Evolutionary conservation across 2,797 vertebrate genomes (phyloP).

Genomic region (Bucorvus abyssinicus): DNA sequence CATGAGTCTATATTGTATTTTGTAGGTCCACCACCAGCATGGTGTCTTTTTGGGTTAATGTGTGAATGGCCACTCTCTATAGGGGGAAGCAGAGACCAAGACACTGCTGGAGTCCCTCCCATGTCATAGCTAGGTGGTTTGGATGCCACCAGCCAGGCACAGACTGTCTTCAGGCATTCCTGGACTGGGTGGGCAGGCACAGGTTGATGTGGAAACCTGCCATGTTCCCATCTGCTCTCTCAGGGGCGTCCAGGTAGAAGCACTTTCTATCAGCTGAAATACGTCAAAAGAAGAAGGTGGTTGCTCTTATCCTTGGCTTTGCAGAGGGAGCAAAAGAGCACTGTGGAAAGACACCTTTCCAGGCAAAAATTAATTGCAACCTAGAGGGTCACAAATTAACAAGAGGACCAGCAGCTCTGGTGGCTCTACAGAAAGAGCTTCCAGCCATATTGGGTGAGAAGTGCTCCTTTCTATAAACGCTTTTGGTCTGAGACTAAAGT

Average conservation of each 20-base stretch:
- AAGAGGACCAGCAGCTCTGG: background rate
- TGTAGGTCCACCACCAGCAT: accelerated
- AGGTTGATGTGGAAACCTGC: background rate
- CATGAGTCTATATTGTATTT: accelerated
- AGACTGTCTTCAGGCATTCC: background rate
- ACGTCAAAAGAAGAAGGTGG: background rate
- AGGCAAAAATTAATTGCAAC: background rate
- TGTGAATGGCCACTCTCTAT: background rate
- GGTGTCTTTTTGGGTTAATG: accelerated
- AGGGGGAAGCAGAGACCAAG: background rate
- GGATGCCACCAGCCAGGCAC: background rate
- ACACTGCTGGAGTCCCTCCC: background rate
- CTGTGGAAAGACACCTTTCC: background rate
- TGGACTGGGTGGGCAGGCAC: background rate
- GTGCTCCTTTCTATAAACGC: background rate
- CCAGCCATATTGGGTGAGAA: background rate
- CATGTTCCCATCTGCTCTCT: background rate
- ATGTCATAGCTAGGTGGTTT: accelerated
- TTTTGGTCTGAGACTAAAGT: background rate
- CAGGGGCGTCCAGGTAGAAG: background rate
- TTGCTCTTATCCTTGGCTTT: background rate
- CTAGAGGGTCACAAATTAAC: background rate
- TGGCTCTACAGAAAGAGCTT: background rate
- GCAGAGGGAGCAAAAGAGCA: background rate
- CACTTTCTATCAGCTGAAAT: background rate